These are phyloP conservation scores for Diarsia rubi DNA, from an alignment of 2,888 invertebrate genomes.

Conservation along the genomic window DNA sequence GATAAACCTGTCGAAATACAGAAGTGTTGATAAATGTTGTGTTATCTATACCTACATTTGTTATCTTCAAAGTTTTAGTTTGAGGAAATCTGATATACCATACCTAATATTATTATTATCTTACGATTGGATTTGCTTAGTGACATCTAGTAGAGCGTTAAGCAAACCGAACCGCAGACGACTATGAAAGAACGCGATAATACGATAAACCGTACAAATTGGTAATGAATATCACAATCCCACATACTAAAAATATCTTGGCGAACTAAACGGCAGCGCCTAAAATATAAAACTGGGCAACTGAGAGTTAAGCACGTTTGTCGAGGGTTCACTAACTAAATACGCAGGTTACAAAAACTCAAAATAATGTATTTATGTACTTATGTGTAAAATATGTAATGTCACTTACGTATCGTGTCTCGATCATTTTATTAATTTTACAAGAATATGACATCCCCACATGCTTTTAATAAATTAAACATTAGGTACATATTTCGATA, in stretches of 20 bases:
- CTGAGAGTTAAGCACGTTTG: neutral
- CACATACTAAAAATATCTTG: slow-evolving; percentile 33
- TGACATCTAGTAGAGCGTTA: slow-evolving; percentile 36
- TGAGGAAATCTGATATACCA: slow-evolving; percentile 28
- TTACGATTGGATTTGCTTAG: slow-evolving; percentile 40
- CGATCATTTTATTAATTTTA: neutral
- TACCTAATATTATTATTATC: too few relatives aligned
- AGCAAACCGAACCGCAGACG: slow-evolving; percentile 12
- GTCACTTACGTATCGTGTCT: neutral
- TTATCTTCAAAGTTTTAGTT: slow-evolving; percentile 37
- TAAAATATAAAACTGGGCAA: slow-evolving; percentile 15
- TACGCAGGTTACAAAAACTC: neutral
- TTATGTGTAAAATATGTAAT: neutral
- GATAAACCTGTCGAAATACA: slow-evolving; percentile 27
- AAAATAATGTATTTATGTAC: neutral
- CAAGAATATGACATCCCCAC: neutral
- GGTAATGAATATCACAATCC: slow-evolving; percentile 10
- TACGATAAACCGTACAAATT: slow-evolving; percentile 9
- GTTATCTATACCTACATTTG: slow-evolving; percentile 21
- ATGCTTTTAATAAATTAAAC: neutral
- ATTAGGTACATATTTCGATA: neutral
- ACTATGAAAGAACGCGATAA: slow-evolving; percentile 8
- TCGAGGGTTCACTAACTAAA: slow-evolving; percentile 4
- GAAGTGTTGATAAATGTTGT: slow-evolving; percentile 1
- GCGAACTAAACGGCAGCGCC: slow-evolving; percentile 2